phyloP scores from a whole-genome alignment of 2,797 vertebrate species.

The Chanos chanos region DNA sequence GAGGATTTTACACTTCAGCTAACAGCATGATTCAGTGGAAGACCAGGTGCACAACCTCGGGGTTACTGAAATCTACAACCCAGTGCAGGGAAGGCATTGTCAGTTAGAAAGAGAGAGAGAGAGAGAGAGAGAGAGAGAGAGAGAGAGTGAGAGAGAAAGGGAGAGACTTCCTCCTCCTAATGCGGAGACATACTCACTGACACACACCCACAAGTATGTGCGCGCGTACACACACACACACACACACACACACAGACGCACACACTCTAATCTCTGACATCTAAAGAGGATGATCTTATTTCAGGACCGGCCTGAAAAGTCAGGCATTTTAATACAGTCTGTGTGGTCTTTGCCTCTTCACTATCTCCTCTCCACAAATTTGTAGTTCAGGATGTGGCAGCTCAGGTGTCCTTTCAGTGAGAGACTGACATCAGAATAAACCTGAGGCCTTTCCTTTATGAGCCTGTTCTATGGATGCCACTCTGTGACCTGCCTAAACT shows the following conservation, averaged over 20 bases:
- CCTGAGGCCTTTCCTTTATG: constrained; percentile 22
- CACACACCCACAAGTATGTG: constrained; percentile 12
- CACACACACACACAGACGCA: constrained; percentile 27
- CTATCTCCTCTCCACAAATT: constrained; percentile 39
- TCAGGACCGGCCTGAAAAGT: constrained; percentile 43
- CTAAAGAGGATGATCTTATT: constrained; percentile 48
- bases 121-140: constrained; percentile 35
- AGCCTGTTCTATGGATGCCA: not conserved
- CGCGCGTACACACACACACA: not conserved
- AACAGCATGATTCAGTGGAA: constrained; percentile 69
- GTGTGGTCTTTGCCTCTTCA: constrained; percentile 42
- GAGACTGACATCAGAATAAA: constrained; percentile 35
- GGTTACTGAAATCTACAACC: constrained; percentile 44
- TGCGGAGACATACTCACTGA: constrained; percentile 24
- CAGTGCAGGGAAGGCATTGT: constrained; percentile 39
- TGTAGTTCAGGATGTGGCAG: constrained; percentile 34
- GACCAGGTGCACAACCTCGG: constrained; percentile 71
- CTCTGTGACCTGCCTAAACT: constrained; percentile 3
- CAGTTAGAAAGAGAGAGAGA: constrained; percentile 19
- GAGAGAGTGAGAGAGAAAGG: constrained; percentile 52
- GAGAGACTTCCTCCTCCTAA: constrained; percentile 25
- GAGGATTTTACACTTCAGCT: constrained; percentile 67
- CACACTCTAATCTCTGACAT: constrained; percentile 42
- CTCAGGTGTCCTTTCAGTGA: constrained; percentile 37
- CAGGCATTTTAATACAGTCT: constrained; percentile 35